These are phyloP conservation scores for Rhinoptilus africanus DNA, from an alignment of 2,113 vertebrate genomes.

Conservation along the genomic window DNA sequence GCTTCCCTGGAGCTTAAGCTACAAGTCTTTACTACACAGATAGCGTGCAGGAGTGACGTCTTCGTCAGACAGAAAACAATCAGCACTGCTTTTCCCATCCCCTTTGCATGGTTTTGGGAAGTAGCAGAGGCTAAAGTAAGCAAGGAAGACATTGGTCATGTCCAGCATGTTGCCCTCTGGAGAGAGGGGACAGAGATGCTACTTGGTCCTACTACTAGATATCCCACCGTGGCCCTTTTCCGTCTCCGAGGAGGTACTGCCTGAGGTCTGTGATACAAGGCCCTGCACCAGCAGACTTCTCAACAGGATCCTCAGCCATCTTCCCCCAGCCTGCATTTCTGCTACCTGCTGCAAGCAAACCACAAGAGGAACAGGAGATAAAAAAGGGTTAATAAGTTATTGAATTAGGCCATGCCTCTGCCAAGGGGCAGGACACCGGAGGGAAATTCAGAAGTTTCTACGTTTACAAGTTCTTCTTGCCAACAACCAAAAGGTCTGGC, in stretches of 20 bases:
- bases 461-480: neutral
- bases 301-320: neutral
- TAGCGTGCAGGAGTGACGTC: accelerated
- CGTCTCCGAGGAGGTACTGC: neutral
- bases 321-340: neutral
- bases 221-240: neutral
- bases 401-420: neutral
- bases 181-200: neutral
- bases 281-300: neutral
- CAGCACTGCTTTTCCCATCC: neutral
- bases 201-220: no score
- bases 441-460: neutral
- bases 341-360: neutral
- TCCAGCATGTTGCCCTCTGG: neutral
- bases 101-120: neutral
- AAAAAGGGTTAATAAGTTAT: neutral
- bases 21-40: neutral
- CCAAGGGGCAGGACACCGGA: neutral
- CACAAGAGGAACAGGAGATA: neutral
- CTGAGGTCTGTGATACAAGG: neutral
- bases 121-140: neutral
- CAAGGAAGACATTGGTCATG: neutral
- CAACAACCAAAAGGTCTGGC: neutral
- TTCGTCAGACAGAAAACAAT: neutral
- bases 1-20: neutral